Evolutionary conservation across 1,140 invertebrate genomes (phyloP), one percentile per base, ranked within the genome.

Genomic region (Bombus polaris): DNA sequence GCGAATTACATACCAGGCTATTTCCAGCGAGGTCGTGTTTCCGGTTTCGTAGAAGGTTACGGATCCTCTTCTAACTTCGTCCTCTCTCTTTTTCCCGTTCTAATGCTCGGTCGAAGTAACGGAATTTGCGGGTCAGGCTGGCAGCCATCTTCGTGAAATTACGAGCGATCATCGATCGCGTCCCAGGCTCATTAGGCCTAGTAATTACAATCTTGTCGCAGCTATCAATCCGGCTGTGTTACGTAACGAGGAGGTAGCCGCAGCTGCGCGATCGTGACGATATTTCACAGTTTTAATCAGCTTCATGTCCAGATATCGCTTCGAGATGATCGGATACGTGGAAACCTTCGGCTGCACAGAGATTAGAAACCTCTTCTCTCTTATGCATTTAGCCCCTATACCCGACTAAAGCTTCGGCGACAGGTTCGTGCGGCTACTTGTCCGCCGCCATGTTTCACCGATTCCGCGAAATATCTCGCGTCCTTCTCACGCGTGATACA

Each of bases 281-380:
- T 91, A 83, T 90, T 90, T 90, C 87, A 91, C 83, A 81, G 87
- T 91, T 90, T 88, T 90, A 91, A 91, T 90, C 90, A 59, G 68
- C 82, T 68, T 8, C 81, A 68, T 89, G 88, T 81, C 81, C 68
- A 37, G 70, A 84, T 87, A 89, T 87, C 78, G 76, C 42, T 59
- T 65, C 37, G 44, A 88, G 83, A 90, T 90, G 78, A 88, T 82
- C 82, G 78, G 73, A 89, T 77, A 87, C 74, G 44, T 76, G 86
- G 81, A 82, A 89, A 87, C 75, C 81, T 73, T 75, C 65, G 73
- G 32, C 37, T 75, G 68, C 77, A 62, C 68, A 57, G 62, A 28
- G 62, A 82, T 82, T 83, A 71, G 73, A 62, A 15, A n/a, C 25
- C 18, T 18, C 35, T 39, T 28, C 81, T 75, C 35, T 42, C 37